Evolutionary conservation across 2,797 vertebrate species (phyloP), one percentile per base, ranked within the genome.

Genomic region (Xenopus petersii): DNA sequence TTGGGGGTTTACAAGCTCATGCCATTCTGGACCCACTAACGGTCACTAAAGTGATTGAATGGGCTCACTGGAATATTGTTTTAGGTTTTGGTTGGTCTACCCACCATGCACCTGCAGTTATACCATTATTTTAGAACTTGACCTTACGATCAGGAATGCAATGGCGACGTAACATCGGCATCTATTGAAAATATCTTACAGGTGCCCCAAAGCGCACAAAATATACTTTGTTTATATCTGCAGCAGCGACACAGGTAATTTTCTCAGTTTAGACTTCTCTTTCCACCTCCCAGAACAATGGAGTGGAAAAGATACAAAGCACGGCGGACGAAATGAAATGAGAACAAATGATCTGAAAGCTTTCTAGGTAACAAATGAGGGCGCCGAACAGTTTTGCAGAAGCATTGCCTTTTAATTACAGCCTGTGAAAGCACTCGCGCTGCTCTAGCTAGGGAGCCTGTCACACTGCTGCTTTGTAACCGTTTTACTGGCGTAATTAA

Each of bases 401-500:
- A 48, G 64, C 55, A 59, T 74, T 60, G 64, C 55, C 24, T 67
- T 74, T 67, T 74, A 74, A 74, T 74, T 59, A 56, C 33, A 63
- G 70, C 5, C 64, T 67, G 56, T 63, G 64, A 68, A 58, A 46
- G 11, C 59, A 24, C 6, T 58, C 24, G 47, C 12, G 16, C 13
- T 17, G 11, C 64, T 54, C 58, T 60, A 47, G 70, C 70, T 64
- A 60, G 64, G 26, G 64, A 77, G 67, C 65, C 70, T 71, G 58
- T 54, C 67, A 36, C 48, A 63, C 75, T 21, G 58, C 69, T 62
- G 70, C 48, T 77, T 74, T 49, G 63, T 59, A 66, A 55, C 63
- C 26, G 5, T 67, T 74, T 77, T 77, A 77, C 70, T 56, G 49
- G 46, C 49, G 30, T 73, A 67, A 77, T 73, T 64, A 77, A 77